Base-by-base conservation (phyloP, 2,888 invertebrate species). In the Archaeoteleia sp. region DNA sequence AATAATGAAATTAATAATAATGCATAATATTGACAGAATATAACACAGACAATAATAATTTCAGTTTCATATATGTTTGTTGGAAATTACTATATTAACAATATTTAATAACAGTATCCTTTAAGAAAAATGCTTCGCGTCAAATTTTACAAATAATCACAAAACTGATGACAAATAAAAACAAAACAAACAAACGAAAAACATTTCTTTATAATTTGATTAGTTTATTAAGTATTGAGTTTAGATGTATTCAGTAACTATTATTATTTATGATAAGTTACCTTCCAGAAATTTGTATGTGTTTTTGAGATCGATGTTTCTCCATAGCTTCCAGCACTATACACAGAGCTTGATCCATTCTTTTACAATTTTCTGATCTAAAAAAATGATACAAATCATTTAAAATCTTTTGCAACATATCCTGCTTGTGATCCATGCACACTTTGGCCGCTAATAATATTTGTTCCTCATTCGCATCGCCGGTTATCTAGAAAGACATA, bases 211-310 rank as follows among this genome's bases (percentile, higher is more conserved):
- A n/a, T n/a, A n/a, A n/a, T n/a, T n/a, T n/a, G n/a, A n/a, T n/a
- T n/a, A n/a, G n/a, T n/a, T n/a, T n/a, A n/a, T n/a, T n/a, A n/a
- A n/a, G n/a, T n/a, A n/a, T n/a, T n/a, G n/a, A n/a, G n/a, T n/a
- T n/a, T n/a, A n/a, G n/a, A n/a, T n/a, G n/a, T n/a, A n/a, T n/a
- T n/a, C n/a, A n/a, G n/a, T n/a, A n/a, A n/a, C n/a, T n/a, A n/a
- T n/a, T n/a, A n/a, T n/a, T n/a, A n/a, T n/a, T n/a, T n/a, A n/a
- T n/a, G n/a, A n/a, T n/a, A n/a, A n/a, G 12, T 73, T 86, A 94
- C 94, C 94, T 94, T 85, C 94, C 94, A 43, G 94, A 93, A 78
- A 97, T 97, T 86, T 98, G 97, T 77, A 98, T 94, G 77, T 95
- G 94, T 81, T 94, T 94, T 75, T 96, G 95, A 60, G 88, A 87